Evolutionary conservation across 2,888 invertebrate species (phyloP), one percentile per base, ranked within the genome.

Genomic region (Spicauda simplicius): DNA sequence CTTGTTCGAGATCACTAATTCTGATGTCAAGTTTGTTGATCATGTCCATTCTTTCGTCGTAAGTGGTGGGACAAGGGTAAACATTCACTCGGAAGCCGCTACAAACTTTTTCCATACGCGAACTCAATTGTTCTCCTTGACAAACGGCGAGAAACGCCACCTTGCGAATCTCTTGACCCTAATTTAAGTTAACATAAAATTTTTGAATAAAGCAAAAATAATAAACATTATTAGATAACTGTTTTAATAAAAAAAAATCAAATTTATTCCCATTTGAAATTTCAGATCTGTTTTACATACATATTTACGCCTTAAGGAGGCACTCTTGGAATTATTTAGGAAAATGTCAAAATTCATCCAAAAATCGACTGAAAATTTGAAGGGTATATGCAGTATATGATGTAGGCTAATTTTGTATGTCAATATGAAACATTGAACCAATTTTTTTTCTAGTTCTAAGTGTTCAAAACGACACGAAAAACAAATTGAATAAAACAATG

Each of bases 51-150:
- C 98, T 93, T 76, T 98, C 97, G 0, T 93, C 92, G 20, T 94
- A 94, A 0, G 96, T 96, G 76, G 96, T 96, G 0, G 98, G 98
- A 78, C 98, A 98, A 0, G 97, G 96, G 86, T 98, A 98, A 33
- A 97, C 86, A 30, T 97, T 97, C 0, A 97, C 98, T 70, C 97
- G 96, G 82, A 98, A 98, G 3, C 98, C 98, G 73, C 95, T 95
- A 85, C 98, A 98, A 20, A 98, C 97, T 88, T 98, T 98, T 81
- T 96, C 96, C 64, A 98, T 96, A 56, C 97, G 95, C 2, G 91
- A 91, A 80, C 96, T 96, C 64, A 98, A 88, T 77, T 97, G 96
- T 74, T 98, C 97, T 45, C 98, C 98, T 95, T 98, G 97, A 85
- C 96, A 96, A 80, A 97, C 95, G 0, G 95, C 95, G 71, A 96